These are phyloP conservation scores for Harmothoe impar DNA, from an alignment of 2,888 invertebrate genomes.

Conservation along the genomic window DNA sequence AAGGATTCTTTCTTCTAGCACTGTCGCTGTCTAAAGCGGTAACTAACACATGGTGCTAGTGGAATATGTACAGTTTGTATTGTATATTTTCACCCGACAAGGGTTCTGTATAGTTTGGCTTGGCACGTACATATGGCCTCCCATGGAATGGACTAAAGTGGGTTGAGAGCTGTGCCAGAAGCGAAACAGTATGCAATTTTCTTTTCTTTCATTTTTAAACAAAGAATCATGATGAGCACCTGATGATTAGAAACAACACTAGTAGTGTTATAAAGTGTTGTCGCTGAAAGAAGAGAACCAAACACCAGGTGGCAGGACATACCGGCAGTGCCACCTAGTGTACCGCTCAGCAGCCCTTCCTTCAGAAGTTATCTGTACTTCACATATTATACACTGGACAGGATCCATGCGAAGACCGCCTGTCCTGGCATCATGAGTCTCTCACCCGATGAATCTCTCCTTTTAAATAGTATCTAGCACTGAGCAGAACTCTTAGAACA, in stretches of 20 bases:
- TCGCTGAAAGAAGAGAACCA: background rate
- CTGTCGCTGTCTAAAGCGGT: conserved; percentile 7
- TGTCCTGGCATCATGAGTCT: background rate
- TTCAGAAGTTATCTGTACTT: conserved; percentile 5
- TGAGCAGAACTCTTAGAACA: background rate
- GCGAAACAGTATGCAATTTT: conserved; percentile 56
- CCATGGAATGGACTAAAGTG: conserved; percentile 34
- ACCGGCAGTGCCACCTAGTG: background rate
- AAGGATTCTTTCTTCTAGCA: conserved; percentile 47
- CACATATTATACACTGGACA: background rate
- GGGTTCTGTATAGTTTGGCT: conserved; percentile 63
- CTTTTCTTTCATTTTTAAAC: conserved; percentile 31
- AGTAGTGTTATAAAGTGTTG: background rate
- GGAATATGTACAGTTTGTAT: conserved; percentile 59
- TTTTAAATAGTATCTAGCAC: conserved; percentile 17
- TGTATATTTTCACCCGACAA: conserved; percentile 47
- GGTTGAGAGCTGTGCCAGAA: conserved; percentile 59
- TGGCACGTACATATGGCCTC: conserved; percentile 47
- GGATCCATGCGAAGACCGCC: background rate
- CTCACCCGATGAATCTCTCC: conserved; percentile 21
- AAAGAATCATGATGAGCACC: background rate
- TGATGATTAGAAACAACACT: background rate
- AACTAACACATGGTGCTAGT: conserved; percentile 57
- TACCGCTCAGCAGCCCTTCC: background rate
- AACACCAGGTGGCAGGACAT: conserved; percentile 21